phyloP scores from a whole-genome alignment of 2,113 vertebrate genomes.

The Bos indicus region DNA sequence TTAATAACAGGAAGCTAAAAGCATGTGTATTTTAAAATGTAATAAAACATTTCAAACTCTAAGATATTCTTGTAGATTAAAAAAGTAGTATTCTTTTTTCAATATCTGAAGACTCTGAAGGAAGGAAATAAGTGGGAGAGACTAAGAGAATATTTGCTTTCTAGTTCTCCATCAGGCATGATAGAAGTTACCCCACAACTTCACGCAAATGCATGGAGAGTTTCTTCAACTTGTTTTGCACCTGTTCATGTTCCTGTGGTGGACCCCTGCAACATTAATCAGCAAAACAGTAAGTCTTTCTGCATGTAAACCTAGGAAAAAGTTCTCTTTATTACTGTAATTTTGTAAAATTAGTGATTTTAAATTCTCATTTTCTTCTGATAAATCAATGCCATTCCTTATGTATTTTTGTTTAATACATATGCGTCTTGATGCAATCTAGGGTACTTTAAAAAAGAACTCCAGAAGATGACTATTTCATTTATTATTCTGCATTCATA shows the following conservation, averaged over 20 bases:
- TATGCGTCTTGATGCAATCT: neutral
- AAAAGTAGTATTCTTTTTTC: neutral
- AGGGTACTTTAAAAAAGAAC: neutral
- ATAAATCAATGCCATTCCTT: neutral
- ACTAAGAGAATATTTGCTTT: conserved; percentile 12
- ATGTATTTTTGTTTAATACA: neutral
- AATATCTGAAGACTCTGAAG: neutral
- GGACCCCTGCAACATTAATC: conserved; percentile 95
- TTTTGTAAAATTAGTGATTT: neutral
- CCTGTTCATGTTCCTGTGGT: conserved; percentile 93
- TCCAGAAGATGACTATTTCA: neutral
- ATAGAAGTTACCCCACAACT: conserved; percentile 98
- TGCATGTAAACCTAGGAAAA: neutral
- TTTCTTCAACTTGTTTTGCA: conserved; percentile 93
- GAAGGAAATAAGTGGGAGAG: neutral
- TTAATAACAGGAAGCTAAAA: neutral
- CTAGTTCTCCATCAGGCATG: conserved; percentile 96
- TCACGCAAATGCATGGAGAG: conserved; percentile 95
- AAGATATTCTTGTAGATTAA: neutral
- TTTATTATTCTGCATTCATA: neutral
- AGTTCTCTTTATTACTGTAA: neutral
- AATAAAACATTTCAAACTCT: neutral
- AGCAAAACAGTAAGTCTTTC: conserved; percentile 89
- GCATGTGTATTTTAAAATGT: neutral
- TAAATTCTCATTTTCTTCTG: conserved; percentile 13